These are phyloP conservation scores for Liasis olivaceus DNA, from an alignment of 2,797 vertebrate genomes.

Conservation along the genomic window DNA sequence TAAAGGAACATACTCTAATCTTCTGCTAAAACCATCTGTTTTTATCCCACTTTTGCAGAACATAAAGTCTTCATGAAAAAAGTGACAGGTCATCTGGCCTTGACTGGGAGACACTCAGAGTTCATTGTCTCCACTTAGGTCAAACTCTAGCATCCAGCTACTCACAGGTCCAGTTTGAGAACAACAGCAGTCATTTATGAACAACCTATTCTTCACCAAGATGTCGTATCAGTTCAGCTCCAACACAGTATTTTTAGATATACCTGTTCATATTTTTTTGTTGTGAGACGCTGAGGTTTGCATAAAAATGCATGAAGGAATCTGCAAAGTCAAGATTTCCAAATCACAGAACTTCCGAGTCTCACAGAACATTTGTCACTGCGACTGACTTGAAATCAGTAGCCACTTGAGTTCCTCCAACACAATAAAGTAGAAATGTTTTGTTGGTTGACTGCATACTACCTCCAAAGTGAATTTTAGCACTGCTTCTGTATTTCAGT, in stretches of 20 bases:
- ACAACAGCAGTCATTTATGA: neutral
- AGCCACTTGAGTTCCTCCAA: neutral
- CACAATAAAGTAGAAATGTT: neutral
- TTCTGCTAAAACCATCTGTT: neutral
- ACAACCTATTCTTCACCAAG: neutral
- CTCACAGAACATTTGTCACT: neutral
- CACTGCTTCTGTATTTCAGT: neutral
- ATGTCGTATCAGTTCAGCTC: neutral
- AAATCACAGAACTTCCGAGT: neutral
- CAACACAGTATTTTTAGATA: too few relatives aligned
- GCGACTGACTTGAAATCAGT: neutral
- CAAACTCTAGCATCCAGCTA: neutral
- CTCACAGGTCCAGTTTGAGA: neutral
- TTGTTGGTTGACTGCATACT: too few relatives aligned
- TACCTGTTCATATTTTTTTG: neutral
- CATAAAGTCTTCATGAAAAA: neutral
- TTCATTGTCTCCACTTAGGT: neutral
- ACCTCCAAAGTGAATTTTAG: neutral
- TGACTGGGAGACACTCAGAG: neutral
- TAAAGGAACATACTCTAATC: neutral
- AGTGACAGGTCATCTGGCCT: neutral
- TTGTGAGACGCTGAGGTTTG: neutral
- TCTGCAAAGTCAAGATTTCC: neutral
- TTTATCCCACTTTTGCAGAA: neutral
- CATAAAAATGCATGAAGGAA: neutral